These are phyloP conservation scores for Lerema accius DNA, from an alignment of 1,140 invertebrate species.

Conservation along the genomic window DNA sequence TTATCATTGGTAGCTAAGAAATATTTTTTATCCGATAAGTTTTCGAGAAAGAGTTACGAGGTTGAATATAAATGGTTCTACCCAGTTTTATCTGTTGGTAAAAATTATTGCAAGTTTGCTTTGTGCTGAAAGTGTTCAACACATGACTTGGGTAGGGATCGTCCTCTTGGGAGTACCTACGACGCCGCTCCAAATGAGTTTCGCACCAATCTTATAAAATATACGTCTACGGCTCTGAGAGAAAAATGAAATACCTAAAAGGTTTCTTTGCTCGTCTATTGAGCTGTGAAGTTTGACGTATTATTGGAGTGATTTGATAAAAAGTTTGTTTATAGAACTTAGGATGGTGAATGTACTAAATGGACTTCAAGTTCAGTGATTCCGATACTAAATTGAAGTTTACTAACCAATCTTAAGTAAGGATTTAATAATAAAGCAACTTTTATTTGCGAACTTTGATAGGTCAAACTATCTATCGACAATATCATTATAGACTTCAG, in stretches of 20 bases:
- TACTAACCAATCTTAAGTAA: too few species aligned
- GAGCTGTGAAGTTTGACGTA: not conserved
- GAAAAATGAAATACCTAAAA: not conserved
- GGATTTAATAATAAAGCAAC: too few species aligned
- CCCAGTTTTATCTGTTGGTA: not conserved
- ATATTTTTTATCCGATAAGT: not conserved
- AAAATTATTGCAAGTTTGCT: constrained; percentile 10
- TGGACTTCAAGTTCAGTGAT: too few species aligned
- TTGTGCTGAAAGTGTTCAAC: constrained; percentile 7
- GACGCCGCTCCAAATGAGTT: constrained; percentile 18
- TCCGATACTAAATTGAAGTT: too few species aligned
- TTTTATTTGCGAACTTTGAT: too few species aligned
- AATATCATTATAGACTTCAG: too few species aligned
- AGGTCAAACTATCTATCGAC: too few species aligned
- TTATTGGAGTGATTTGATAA: too few species aligned
- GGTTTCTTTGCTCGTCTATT: not conserved
- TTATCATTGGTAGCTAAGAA: too few species aligned
- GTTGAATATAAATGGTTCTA: not conserved
- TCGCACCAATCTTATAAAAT: constrained; percentile 16
- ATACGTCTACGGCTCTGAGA: not conserved
- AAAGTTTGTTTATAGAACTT: too few species aligned
- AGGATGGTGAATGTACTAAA: too few species aligned
- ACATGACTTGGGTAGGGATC: constrained; percentile 11
- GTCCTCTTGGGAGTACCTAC: constrained; percentile 20
- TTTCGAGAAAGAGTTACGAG: not conserved